phyloP scores from a whole-genome alignment of 2,113 vertebrate genomes.

The Phalacrocorax brasilianus region DNA sequence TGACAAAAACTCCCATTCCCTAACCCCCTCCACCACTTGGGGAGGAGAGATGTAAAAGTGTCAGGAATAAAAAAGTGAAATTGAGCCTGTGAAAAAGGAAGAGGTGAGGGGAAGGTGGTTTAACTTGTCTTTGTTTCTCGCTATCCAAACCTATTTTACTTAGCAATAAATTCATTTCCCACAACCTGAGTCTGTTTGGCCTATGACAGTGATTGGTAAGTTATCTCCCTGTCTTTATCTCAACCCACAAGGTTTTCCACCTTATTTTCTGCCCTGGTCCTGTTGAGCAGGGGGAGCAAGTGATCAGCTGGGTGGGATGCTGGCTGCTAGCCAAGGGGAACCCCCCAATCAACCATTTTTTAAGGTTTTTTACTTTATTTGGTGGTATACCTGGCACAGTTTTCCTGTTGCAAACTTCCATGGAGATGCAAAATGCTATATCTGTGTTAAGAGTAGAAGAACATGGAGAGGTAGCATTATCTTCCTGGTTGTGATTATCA shows the following conservation, averaged over 20 bases:
- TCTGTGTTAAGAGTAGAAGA: background rate
- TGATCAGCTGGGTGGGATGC: background rate
- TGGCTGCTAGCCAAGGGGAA: background rate
- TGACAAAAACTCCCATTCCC: background rate
- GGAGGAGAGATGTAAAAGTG: background rate
- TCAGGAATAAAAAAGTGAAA: background rate
- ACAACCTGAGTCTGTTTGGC: background rate
- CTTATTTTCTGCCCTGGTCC: background rate
- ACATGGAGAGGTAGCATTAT: background rate
- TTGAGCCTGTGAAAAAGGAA: background rate
- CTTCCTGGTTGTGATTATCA: background rate
- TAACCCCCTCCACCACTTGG: rapidly evolving
- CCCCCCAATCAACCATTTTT: background rate
- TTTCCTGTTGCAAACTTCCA: background rate
- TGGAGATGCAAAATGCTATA: background rate
- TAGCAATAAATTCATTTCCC: background rate
- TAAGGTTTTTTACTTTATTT: background rate
- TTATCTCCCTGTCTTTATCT: background rate
- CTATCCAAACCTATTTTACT: background rate
- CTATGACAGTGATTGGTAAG: background rate
- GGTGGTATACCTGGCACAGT: background rate
- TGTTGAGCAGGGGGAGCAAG: background rate
- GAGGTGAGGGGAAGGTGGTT: background rate
- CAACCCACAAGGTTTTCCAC: background rate
- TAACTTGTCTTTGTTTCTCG: background rate